phyloP scores from a whole-genome alignment of 2,888 invertebrate species.

The Tetramorium bicarinatum region DNA sequence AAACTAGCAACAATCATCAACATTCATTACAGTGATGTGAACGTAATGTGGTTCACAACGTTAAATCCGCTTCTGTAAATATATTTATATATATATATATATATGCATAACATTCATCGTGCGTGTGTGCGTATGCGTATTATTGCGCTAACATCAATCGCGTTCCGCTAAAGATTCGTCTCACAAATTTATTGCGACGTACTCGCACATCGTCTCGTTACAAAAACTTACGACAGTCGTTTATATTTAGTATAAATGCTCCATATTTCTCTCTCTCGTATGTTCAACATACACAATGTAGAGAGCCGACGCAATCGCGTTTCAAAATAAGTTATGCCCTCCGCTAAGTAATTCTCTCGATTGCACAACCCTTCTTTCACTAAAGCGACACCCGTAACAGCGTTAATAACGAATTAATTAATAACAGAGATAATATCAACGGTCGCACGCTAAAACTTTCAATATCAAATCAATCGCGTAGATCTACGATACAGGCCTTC shows the following conservation, averaged over 20 bases:
- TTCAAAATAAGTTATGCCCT: slow-evolving; percentile 39
- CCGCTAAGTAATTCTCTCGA: not conserved
- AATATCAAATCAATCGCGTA: slow-evolving; percentile 70
- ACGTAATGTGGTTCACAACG: slow-evolving; percentile 76
- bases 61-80: slow-evolving; percentile 68
- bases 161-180: slow-evolving; percentile 32
- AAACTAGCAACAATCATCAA: slow-evolving; percentile 84
- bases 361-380: not conserved
- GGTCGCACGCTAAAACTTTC: slow-evolving; percentile 55
- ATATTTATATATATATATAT: slow-evolving; percentile 71
- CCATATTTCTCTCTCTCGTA: not conserved
- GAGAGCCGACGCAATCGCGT: not conserved
- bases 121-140: slow-evolving; percentile 47
- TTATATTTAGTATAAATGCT: slow-evolving; percentile 43
- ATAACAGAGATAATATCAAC: slow-evolving; percentile 63
- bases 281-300: slow-evolving; percentile 21
- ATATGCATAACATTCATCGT: slow-evolving; percentile 79
- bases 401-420: slow-evolving; percentile 21
- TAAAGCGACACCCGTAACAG: slow-evolving; percentile 37
- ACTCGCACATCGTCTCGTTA: slow-evolving; percentile 18
- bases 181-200: slow-evolving; percentile 37
- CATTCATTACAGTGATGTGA: slow-evolving; percentile 82
- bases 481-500: slow-evolving; percentile 70
- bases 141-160: slow-evolving; percentile 43
- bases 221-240: slow-evolving; percentile 42